phyloP scores from a whole-genome alignment of 2,888 invertebrate species.

The Liodrosophila aerea region DNA sequence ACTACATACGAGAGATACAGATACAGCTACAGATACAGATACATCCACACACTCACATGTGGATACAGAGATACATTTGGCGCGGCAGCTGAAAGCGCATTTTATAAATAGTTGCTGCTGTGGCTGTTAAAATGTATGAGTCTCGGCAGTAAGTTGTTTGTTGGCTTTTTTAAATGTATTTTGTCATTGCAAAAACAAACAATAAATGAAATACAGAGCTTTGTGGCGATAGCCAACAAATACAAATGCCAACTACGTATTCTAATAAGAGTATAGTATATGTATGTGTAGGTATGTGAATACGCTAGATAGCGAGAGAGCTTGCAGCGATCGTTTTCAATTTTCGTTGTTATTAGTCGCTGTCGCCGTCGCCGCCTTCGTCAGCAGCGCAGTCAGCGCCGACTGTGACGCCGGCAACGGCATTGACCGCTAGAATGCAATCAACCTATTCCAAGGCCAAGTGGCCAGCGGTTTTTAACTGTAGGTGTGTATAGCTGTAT shows the following conservation, averaged over 20 bases:
- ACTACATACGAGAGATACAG: slow-evolving; percentile 44
- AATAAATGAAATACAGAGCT: slow-evolving; percentile 48
- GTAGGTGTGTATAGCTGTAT: slow-evolving; percentile 33
- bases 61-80: slow-evolving; percentile 42
- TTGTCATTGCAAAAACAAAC: slow-evolving; percentile 66
- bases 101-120: slow-evolving; percentile 73
- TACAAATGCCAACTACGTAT: slow-evolving; percentile 14
- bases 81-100: slow-evolving; percentile 65
- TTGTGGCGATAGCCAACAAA: slow-evolving; percentile 11
- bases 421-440: slow-evolving; percentile 81
- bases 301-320: slow-evolving; percentile 32
- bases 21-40: slow-evolving; percentile 24
- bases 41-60: slow-evolving; percentile 20
- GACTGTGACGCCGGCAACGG: slow-evolving; percentile 54
- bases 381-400: slow-evolving; percentile 25
- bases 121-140: slow-evolving; percentile 52
- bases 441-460: slow-evolving; percentile 81
- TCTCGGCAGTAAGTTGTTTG: slow-evolving; percentile 55
- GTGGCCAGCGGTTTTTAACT: slow-evolving; percentile 66
- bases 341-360: slow-evolving; percentile 62
- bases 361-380: slow-evolving; percentile 35
- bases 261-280: slow-evolving; percentile 8
- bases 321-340: slow-evolving; percentile 63
- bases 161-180: slow-evolving; percentile 33
- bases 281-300: slow-evolving; percentile 17